These are phyloP conservation scores for Oryzias sinensis DNA, from an alignment of 2,797 vertebrate species.

Conservation along the genomic window DNA sequence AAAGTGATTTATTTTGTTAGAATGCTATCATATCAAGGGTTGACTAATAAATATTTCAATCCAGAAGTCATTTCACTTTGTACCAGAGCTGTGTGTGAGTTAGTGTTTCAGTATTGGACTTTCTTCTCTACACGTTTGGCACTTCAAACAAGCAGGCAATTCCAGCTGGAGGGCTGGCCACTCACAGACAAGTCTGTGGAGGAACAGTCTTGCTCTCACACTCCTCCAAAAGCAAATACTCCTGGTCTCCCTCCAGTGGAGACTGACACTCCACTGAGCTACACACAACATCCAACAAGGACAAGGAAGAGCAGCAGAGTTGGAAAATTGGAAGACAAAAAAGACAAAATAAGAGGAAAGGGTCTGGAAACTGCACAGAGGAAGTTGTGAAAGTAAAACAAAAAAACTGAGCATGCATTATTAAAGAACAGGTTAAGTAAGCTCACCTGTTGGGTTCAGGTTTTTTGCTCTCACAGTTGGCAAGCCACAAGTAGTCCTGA, in stretches of 20 bases:
- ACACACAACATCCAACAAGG: conserved; percentile 56
- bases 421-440: not conserved
- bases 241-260: conserved; percentile 87
- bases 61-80: not conserved
- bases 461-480: conserved; percentile 99
- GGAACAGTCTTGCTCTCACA: conserved; percentile 94
- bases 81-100: not conserved
- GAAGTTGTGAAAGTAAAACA: not conserved
- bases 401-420: not conserved
- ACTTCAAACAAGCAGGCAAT: conserved; percentile 67
- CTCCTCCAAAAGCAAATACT: conserved; percentile 97
- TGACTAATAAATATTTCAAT: not conserved
- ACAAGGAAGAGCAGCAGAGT: conserved; percentile 40
- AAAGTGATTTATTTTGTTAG: not conserved
- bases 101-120: conserved; percentile 10
- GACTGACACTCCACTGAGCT: conserved; percentile 79
- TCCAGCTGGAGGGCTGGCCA: conserved; percentile 68
- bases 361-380: conserved; percentile 15
- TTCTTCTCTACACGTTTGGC: conserved; percentile 24
- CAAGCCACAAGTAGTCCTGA: conserved; percentile 95
- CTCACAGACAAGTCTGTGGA: conserved; percentile 81
- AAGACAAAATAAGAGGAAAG: conserved; percentile 7
- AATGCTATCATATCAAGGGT: too few relatives aligned
- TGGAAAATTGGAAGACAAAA: conserved; percentile 32
- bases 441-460: conserved; percentile 90